These are phyloP conservation scores for Caenorhabditis tropicalis DNA, from an alignment of 1,140 invertebrate genomes.

Conservation along the genomic window DNA sequence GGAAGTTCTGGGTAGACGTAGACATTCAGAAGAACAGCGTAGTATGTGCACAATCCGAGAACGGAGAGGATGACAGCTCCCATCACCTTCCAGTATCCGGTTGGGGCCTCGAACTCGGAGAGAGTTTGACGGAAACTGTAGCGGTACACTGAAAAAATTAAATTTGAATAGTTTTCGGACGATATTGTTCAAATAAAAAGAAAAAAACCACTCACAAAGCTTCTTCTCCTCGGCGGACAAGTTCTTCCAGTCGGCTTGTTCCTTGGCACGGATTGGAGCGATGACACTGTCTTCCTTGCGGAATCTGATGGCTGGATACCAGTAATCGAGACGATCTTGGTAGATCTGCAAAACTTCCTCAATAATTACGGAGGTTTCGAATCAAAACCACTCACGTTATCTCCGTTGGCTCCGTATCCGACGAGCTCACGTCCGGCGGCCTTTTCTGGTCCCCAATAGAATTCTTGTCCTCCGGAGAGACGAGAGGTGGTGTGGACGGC, in stretches of 20 bases:
- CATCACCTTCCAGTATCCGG: conserved; percentile 68
- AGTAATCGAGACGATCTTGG: conserved; percentile 69
- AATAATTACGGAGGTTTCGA: not conserved
- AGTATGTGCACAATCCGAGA: conserved; percentile 58
- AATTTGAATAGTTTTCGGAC: not conserved
- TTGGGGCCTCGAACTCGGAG: conserved; percentile 69
- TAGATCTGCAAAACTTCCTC: conserved; percentile 57
- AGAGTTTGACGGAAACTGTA: conserved; percentile 69
- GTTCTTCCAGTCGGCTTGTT: conserved; percentile 69
- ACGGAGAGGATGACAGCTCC: conserved; percentile 57
- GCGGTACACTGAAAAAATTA: conserved; percentile 62
- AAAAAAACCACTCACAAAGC: conserved; percentile 53
- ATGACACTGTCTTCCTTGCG: conserved; percentile 68
- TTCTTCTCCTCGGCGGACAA: conserved; percentile 68
- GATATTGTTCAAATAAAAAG: not conserved
- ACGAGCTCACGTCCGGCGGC: conserved; percentile 68
- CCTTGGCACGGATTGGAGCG: conserved; percentile 64
- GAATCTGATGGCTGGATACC: conserved; percentile 71
- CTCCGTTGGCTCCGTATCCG: conserved; percentile 64
- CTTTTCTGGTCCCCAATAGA: conserved; percentile 68
- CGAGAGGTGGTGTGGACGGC: conserved; percentile 59
- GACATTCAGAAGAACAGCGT: conserved; percentile 65
- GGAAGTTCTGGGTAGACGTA: conserved; percentile 66
- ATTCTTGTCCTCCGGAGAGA: conserved; percentile 53
- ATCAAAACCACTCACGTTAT: conserved; percentile 57